Evolutionary conservation across 1,140 invertebrate species (phyloP), one percentile per base, ranked within the genome.

Genomic region (Meteorus sp.): DNA sequence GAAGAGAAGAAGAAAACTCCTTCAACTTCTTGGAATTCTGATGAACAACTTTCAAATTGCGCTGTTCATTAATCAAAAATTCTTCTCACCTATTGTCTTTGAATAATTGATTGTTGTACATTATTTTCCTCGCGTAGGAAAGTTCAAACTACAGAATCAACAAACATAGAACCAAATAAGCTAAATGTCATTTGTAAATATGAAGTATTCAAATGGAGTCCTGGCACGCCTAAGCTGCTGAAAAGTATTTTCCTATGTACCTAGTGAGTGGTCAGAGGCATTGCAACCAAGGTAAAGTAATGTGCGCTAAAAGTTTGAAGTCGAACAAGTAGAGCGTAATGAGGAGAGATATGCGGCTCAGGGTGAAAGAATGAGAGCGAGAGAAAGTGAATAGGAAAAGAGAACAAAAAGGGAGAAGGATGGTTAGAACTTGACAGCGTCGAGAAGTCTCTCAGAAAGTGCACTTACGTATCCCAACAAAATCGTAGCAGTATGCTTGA

Each of bases 281-380:
- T 15, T 13, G 31, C 44, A 47, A 56, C 29, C n/a, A n/a, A n/a
- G n/a, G n/a, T n/a, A n/a, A n/a, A n/a, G n/a, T n/a, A n/a, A n/a
- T n/a, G n/a, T n/a, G 52, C 20, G 27, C 37, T 55, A 31, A 56
- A 56, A 56, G 54, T 56, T 56, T 44, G 41, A 41, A 56, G 43
- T 41, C 44, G 54, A 56, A 56, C 54, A 56, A 56, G 54, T 56
- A 56, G 54, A 45, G 54, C 54, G 54, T 56, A 56, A 56, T 56
- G 54, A 56, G 54, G 25, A n/a, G n/a, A n/a, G n/a, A n/a, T n/a
- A n/a, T n/a, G n/a, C n/a, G n/a, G n/a, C n/a, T n/a, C n/a, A n/a
- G n/a, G 44, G 35, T 37, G 29, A 56, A 62, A 56, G 60, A 13
- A 25, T 53, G 19, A 59, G 13, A 39, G 43, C 52, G 25, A 45